phyloP scores from a whole-genome alignment of 2,113 vertebrate species.

The Guaruba guarouba region DNA sequence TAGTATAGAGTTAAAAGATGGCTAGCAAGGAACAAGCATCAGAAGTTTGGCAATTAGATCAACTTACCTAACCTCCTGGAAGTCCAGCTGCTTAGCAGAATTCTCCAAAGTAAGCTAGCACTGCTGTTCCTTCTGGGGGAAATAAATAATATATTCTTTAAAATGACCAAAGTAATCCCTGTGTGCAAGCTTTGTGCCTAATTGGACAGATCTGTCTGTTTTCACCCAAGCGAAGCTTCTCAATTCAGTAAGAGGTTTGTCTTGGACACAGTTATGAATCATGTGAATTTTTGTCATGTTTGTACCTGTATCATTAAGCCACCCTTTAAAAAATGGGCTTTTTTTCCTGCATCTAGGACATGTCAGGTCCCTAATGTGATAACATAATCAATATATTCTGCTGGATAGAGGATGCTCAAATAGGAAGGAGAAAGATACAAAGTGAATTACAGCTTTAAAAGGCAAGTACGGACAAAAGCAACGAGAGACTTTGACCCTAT shows the following conservation, averaged over 20 bases:
- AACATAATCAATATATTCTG: not conserved
- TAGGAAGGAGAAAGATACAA: not conserved
- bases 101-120: slow-evolving; percentile 3
- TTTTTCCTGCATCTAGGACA: not conserved
- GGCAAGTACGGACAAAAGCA: not conserved
- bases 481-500: not conserved
- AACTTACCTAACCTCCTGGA: slow-evolving; percentile 26
- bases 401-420: not conserved
- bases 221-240: not conserved
- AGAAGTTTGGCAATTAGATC: slow-evolving; percentile 43
- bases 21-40: slow-evolving; percentile 8
- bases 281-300: not conserved
- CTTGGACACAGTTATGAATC: not conserved
- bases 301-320: not conserved
- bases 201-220: not conserved
- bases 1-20: slow-evolving; percentile 17
- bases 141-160: not conserved
- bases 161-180: not conserved
- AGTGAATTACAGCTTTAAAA: not conserved
- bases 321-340: not conserved
- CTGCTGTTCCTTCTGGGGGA: not conserved
- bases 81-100: slow-evolving; percentile 38
- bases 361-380: not conserved
- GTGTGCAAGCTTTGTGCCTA: not conserved
- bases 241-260: not conserved